Conservation (phyloP, 2,888 invertebrate genomes). For the Hypselothyrea guttata region DNA sequence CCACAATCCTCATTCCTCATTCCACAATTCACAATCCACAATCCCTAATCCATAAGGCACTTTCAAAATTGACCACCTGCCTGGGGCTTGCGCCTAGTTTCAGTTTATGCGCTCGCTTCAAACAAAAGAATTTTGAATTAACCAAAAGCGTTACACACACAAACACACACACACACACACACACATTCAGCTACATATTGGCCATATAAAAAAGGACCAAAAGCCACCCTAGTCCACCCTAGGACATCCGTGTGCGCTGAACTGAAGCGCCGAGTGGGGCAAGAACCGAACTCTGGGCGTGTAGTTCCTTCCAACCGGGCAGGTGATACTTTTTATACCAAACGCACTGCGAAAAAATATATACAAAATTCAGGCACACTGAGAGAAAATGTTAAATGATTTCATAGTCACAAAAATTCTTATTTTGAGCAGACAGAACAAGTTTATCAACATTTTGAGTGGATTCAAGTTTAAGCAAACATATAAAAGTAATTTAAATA, state of each 20-base stretch:
- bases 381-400: no score
- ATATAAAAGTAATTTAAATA: no score
- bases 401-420: no score
- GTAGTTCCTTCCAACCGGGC: conserved; percentile 32
- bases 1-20: neutral
- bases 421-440: no score
- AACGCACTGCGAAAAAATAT: neutral
- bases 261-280: conserved; percentile 56
- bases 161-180: conserved; percentile 71
- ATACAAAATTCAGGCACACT: no score
- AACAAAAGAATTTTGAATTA: conserved; percentile 75
- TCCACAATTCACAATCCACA: no score
- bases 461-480: no score
- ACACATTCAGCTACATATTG: conserved; percentile 48
- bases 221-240: neutral
- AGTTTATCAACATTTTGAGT: no score
- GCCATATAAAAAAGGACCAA: neutral
- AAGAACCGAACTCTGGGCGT: conserved; percentile 28
- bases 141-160: conserved; percentile 72
- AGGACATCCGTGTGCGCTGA: conserved; percentile 57
- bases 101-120: conserved; percentile 42
- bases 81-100: conserved; percentile 54
- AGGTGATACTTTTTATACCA: conserved; percentile 64
- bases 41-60: conserved; percentile 63
- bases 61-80: conserved; percentile 59